Conservation (phyloP, 2,888 invertebrate genomes). For the Rapana venosa region DNA sequence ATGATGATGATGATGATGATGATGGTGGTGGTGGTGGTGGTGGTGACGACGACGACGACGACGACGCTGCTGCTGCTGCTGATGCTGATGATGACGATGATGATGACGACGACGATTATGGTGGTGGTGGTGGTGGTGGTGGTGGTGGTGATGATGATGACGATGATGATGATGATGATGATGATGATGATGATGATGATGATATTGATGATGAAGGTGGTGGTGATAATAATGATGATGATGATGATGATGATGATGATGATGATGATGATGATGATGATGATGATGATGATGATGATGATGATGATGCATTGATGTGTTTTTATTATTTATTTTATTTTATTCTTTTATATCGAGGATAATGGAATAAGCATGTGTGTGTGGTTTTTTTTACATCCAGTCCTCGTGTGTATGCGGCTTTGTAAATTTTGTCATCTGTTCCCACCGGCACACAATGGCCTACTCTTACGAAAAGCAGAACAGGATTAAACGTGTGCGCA, state of each 20-base stretch:
- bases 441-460: no score
- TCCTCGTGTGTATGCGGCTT: no score
- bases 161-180: not conserved
- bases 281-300: not conserved
- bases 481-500: no score
- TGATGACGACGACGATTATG: not conserved
- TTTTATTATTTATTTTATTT: no score
- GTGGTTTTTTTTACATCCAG: no score
- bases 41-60: not conserved
- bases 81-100: not conserved
- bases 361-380: no score
- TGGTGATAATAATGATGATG: not conserved
- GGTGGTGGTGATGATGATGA: not conserved
- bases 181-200: not conserved
- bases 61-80: slow-evolving; percentile 25
- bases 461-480: no score
- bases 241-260: not conserved
- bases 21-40: not conserved
- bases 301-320: no score
- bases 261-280: not conserved
- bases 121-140: not conserved
- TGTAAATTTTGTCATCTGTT: no score
- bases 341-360: no score
- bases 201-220: not conserved
- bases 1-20: slow-evolving; percentile 12